phyloP scores from a whole-genome alignment of 2,888 invertebrate genomes.

The Cerceris rybyensis region DNA sequence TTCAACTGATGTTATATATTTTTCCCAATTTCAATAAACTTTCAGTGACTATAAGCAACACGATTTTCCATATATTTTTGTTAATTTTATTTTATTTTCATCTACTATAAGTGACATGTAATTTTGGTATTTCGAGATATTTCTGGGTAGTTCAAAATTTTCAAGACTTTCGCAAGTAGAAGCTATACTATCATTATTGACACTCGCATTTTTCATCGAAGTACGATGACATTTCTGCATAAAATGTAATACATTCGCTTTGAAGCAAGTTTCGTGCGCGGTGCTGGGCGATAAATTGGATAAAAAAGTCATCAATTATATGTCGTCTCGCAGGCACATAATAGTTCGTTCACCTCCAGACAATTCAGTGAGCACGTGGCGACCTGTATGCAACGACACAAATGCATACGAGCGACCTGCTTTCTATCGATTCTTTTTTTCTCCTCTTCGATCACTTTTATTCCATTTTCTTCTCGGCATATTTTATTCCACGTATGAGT shows the following conservation, averaged over 20 bases:
- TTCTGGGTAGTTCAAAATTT: too few species aligned
- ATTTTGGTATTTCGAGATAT: too few species aligned
- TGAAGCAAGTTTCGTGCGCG: slow-evolving; percentile 1
- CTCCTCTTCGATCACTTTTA: neutral
- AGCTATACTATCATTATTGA: too few species aligned
- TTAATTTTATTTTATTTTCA: too few species aligned
- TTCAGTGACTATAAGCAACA: too few species aligned
- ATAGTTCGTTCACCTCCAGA: slow-evolving; percentile 49
- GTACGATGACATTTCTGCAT: neutral
- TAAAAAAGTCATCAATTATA: slow-evolving; percentile 54
- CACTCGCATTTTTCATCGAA: too few species aligned
- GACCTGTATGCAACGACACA: slow-evolving; percentile 36
- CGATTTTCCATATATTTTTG: too few species aligned
- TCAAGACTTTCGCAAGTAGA: too few species aligned
- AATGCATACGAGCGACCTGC: slow-evolving; percentile 32
- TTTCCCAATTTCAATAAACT: too few species aligned
- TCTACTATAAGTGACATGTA: too few species aligned
- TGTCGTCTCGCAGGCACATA: slow-evolving; percentile 30
- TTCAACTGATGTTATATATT: too few species aligned
- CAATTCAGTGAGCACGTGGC: slow-evolving; percentile 36
- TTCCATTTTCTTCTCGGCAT: neutral
- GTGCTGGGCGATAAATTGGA: slow-evolving; percentile 40
- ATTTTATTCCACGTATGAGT: neutral
- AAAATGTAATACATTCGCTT: slow-evolving; percentile 8
- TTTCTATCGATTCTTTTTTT: slow-evolving; percentile 29